Evolutionary conservation across 2,797 vertebrate species (phyloP).

Genomic region (Tapirus indicus): DNA sequence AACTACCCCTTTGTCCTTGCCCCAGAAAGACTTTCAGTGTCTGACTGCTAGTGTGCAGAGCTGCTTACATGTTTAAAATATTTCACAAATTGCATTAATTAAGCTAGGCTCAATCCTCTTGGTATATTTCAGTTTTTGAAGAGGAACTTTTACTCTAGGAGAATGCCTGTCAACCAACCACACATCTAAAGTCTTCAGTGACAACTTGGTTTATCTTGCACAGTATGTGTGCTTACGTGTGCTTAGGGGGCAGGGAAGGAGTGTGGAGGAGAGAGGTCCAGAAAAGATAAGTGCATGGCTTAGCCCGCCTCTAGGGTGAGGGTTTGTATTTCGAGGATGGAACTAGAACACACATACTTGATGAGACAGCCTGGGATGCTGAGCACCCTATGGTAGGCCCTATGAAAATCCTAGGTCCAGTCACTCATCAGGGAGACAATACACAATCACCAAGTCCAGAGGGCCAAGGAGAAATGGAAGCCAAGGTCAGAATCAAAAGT

Average conservation of each 20-base stretch:
- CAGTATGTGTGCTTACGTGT: neutral
- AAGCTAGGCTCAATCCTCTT: neutral
- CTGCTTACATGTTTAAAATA: neutral
- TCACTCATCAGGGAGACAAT: neutral
- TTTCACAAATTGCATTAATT: neutral
- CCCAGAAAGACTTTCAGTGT: neutral
- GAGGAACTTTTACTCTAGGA: conserved; percentile 1
- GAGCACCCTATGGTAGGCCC: neutral
- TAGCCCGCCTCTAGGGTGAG: neutral
- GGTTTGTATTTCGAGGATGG: neutral
- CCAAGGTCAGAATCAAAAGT: neutral
- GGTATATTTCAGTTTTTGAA: conserved; percentile 43
- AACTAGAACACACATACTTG: neutral
- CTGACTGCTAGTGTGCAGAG: neutral
- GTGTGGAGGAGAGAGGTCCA: neutral
- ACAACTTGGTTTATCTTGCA: neutral
- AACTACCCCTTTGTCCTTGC: neutral
- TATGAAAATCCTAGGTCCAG: conserved; percentile 8
- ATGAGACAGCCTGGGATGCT: neutral
- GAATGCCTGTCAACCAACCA: neutral
- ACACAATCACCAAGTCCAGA: neutral
- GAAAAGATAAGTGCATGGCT: neutral
- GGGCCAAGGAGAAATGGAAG: conserved; percentile 22
- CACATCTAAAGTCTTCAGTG: neutral
- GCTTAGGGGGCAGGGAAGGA: neutral